These are phyloP conservation scores for Patiria miniata DNA, from an alignment of 35 echinoderm and acorn worm species.

Conservation along the genomic window DNA sequence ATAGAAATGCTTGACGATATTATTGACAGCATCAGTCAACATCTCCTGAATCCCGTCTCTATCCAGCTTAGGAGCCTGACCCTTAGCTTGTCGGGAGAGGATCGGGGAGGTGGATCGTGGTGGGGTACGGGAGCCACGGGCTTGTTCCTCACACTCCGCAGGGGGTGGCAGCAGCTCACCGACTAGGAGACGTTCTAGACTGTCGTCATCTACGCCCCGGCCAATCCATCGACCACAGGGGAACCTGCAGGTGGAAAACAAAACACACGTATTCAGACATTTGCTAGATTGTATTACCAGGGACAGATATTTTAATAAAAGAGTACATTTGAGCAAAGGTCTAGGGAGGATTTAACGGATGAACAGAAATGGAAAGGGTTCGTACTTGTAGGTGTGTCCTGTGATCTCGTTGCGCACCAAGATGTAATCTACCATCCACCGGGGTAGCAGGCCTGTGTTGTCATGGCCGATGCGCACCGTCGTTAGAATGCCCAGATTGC, in stretches of 20 bases:
- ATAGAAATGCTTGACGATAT: conserved; percentile 99
- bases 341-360: too few relatives aligned
- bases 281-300: too few relatives aligned
- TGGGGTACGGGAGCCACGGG: conserved; percentile 64
- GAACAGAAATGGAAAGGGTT: too few relatives aligned
- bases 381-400: conserved; percentile 96
- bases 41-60: conserved; percentile 84
- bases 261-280: too few relatives aligned
- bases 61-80: conserved; percentile 66
- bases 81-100: conserved; percentile 7
- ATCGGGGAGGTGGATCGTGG: conserved; percentile 47
- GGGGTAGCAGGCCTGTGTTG: conserved; percentile 81
- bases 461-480: conserved; percentile 94
- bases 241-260: conserved; percentile 51
- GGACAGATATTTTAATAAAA: too few relatives aligned
- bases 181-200: conserved; percentile 84
- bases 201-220: conserved; percentile 89
- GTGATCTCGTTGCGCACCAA: conserved; percentile 95
- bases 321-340: too few relatives aligned
- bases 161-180: conserved; percentile 74
- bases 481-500: conserved; percentile 84
- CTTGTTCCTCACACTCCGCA: conserved; percentile 63
- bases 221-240: conserved; percentile 93
- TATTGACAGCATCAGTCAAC: conserved; percentile 95
- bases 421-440: conserved; percentile 95